Percentiles rank a stretch among this genome's conserved stretches.
Evolutionary conservation across 2,113 vertebrate genomes (phyloP).

Genomic region (Gymnobelideus leadbeateri): DNA sequence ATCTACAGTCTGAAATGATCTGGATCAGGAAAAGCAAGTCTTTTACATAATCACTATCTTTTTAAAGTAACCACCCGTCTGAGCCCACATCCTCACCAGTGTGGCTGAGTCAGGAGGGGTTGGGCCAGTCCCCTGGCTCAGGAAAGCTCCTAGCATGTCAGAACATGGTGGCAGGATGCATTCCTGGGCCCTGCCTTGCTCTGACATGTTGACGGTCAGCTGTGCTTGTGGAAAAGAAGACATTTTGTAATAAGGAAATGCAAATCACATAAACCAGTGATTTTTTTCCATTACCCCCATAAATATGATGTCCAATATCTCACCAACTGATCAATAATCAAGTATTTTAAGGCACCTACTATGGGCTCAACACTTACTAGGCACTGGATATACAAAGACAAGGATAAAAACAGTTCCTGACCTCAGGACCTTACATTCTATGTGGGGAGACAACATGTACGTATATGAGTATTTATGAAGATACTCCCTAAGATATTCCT

Average conservation of each 20-base stretch:
- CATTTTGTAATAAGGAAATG: background rate
- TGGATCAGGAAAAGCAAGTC: background rate
- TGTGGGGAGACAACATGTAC: background rate
- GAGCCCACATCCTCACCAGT: background rate
- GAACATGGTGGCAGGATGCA: background rate
- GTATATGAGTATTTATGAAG: background rate
- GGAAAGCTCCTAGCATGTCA: background rate
- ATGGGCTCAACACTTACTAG: background rate
- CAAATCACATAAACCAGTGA: background rate
- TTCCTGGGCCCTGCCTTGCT: background rate
- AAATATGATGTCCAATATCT: background rate
- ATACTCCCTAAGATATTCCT: background rate
- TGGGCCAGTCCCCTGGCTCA: background rate
- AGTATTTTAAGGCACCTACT: background rate
- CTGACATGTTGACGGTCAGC: background rate
- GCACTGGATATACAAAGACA: background rate
- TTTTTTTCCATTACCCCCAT: background rate
- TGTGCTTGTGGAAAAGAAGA: background rate
- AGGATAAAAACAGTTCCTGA: background rate
- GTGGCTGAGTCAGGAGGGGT: background rate
- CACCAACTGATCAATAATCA: background rate
- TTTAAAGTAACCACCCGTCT: slow-evolving; percentile 1
- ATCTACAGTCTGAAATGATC: background rate
- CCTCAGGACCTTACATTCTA: background rate
- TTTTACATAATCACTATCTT: background rate